A percentile compares a stretch with the other conserved stretches of the same genome.
These are phyloP conservation scores for Schizaphis graminum DNA, from an alignment of 2,888 invertebrate genomes.

Conservation along the genomic window DNA sequence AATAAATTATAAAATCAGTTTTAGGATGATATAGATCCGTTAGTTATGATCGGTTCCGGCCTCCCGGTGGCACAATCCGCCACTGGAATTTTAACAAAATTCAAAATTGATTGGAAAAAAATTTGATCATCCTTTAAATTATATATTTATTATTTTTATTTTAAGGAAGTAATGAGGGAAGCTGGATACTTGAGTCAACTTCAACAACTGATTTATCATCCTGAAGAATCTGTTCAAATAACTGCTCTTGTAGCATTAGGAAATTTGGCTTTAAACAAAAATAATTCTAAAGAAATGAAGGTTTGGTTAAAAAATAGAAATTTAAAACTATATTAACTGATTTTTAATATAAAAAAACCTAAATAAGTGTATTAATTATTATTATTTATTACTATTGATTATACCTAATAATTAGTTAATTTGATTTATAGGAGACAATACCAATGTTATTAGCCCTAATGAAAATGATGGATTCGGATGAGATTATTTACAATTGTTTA, in stretches of 20 bases:
- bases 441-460: slow-evolving; percentile 72
- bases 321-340: slow-evolving; percentile 26
- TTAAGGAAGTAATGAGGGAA: slow-evolving; percentile 73
- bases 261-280: slow-evolving; percentile 74
- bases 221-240: slow-evolving; percentile 71
- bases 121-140: not conserved
- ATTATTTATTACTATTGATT: not conserved
- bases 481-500: slow-evolving; percentile 71
- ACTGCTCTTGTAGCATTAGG: slow-evolving; percentile 73
- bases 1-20: too few species aligned
- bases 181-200: slow-evolving; percentile 73
- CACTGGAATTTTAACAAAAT: not conserved
- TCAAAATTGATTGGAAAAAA: not conserved
- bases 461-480: slow-evolving; percentile 68
- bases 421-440: slow-evolving; percentile 71
- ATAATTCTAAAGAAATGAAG: slow-evolving; percentile 73
- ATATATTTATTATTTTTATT: slow-evolving; percentile 46
- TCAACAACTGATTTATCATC: slow-evolving; percentile 71
- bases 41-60: too few species aligned
- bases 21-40: too few species aligned
- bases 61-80: too few species aligned
- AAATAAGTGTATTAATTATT: not conserved
- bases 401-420: slow-evolving; percentile 41
- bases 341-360: not conserved
- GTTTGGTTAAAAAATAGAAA: slow-evolving; percentile 69